Evolutionary conservation across 2,888 invertebrate species (phyloP), one percentile per base, ranked within the genome.

Genomic region (Cheilosia pagana): DNA sequence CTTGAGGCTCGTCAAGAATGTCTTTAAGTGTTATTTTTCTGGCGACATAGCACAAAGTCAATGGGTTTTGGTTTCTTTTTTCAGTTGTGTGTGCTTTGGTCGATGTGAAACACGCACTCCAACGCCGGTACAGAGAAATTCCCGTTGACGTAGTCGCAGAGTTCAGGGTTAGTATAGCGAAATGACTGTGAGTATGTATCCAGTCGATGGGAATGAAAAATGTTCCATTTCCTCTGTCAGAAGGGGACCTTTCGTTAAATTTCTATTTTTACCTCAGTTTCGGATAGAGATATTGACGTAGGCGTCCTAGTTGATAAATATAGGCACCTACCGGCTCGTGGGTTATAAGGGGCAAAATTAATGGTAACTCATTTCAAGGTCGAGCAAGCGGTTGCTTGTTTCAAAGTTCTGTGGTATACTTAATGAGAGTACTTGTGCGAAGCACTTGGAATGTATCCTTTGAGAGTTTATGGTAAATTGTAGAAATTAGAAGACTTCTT

Each of bases 1-100:
- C 62, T 48, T 14, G 23, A n/a, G 16, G 16, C 43, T 8, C 43
- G 10, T 35, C 35, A 35, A 12, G 35, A 35, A 12, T 35, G 35
- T 35, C 35, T 35, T 35, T 3, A 35, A 12, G 35, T 50, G n/a
- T 28, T 53, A 41, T 55, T 62, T 48, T 57, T n/a, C 16, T 50
- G 28, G 41, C 62, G 65, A 77, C 81, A 76, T 52, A 77, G 53
- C 68, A 52, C 74, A 21, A 55, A 74, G 55, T 68, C n/a, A 41
- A 16, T 59, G 43, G 3, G 63, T 23, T 52, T 35, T 45, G 67
- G 43, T 55, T 72, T 53, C 50, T 16, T 25, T 31, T 31, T 28
- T n/a, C n/a, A 45, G 31, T 39, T 60, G n/a, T 25, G 14, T 68
- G 67, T 39, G 16, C 10, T 35, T 75, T 74, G 39, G 16, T 23